Evolutionary conservation across 2,797 vertebrate species (phyloP), one percentile per base, ranked within the genome.

Genomic region (Falco concolor): DNA sequence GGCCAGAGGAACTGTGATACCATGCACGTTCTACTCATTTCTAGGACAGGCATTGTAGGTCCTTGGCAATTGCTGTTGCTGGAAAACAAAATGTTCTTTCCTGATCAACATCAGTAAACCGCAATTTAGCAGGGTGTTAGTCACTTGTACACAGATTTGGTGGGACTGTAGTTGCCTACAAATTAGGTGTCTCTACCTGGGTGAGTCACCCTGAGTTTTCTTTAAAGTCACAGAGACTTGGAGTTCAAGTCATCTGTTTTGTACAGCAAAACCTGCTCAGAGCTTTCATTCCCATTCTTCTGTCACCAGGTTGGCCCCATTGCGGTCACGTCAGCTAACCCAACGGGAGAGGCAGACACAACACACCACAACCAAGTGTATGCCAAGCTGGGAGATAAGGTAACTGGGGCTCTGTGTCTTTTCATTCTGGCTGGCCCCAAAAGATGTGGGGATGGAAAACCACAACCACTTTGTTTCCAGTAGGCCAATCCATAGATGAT

Each of bases 361-460:
- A 99, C 99, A 18, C 98, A 99, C 93, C 99, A 99, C 97, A 99
- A 99, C 94, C 99, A 99, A 64, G 99, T 99, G 77, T 98, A 98
- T 8, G 98, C 99, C 91, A 99, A 99, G 92, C 97, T 99, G 68
- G 98, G 98, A 57, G 91, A 99, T 36, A 98, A 99, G 98, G 99
- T 99, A 96, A 96, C 20, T 10, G 27, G 16, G 27, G 2, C 8
- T 53, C 34, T 30, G 9, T 25, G 34, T 49, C 52, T 70, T 73
- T 53, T n/a, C 50, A 9, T 70, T 68, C 30, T 0, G 0, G 21
- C 13, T 80, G 60, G 36, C 64, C 78, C 38, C 69, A 9, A 3
- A 67, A 34, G 44, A 6, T 4, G 23, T 19, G 25, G 61, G 70
- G 7, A 15, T 42, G 56, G 52, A 21, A 23, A 53, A 76, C 17